phyloP scores from a whole-genome alignment of 2,888 invertebrate species.

The Phengaris arion region DNA sequence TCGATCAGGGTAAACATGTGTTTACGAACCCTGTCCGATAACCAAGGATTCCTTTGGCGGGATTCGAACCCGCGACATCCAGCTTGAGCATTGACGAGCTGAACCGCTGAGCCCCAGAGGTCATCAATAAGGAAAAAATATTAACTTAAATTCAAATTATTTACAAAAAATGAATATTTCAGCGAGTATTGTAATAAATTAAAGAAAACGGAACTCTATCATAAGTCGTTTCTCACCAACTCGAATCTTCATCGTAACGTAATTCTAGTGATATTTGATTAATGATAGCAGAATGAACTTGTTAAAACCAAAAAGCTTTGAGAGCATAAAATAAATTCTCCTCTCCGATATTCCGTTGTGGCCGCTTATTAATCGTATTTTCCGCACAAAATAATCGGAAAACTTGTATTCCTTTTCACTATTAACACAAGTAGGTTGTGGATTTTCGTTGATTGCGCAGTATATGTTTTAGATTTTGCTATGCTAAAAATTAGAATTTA shows the following conservation, averaged over 20 bases:
- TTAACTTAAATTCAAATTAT: background rate
- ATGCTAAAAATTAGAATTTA: too few species aligned
- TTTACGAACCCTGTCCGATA: too few species aligned
- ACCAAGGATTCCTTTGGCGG: too few species aligned
- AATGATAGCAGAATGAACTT: constrained; percentile 57
- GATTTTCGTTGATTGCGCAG: constrained; percentile 35
- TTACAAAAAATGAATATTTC: background rate
- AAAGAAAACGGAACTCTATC: constrained; percentile 1
- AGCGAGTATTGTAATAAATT: background rate
- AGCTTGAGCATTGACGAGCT: too few species aligned
- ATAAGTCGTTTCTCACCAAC: constrained; percentile 5
- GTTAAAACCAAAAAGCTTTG: constrained; percentile 40
- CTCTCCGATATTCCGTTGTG: background rate
- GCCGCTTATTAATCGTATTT: constrained; percentile 23
- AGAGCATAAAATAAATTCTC: constrained; percentile 18
- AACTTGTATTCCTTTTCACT: constrained; percentile 16
- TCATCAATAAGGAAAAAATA: background rate
- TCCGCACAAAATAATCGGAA: constrained; percentile 13
- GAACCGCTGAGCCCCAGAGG: too few species aligned
- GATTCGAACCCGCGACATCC: too few species aligned
- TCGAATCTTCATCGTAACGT: constrained; percentile 1
- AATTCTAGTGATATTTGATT: constrained; percentile 63
- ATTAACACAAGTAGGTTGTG: constrained; percentile 34
- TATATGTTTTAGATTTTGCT: background rate
- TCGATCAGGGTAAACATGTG: too few species aligned